Base-by-base conservation (phyloP, 1,140 invertebrate genomes). In the Luehdorfia chinensis region DNA sequence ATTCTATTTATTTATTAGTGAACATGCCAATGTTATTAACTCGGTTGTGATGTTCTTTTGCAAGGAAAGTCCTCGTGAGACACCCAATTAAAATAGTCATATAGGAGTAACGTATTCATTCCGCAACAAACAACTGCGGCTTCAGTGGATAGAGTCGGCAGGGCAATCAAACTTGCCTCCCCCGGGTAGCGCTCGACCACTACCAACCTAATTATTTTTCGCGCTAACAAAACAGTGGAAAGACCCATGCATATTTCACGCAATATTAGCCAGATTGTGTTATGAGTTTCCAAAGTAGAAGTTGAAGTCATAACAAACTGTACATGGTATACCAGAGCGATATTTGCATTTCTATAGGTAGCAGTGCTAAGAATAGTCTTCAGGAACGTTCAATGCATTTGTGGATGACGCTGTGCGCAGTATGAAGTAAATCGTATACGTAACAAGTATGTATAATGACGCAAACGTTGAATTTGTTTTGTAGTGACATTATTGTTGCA, bases 201-300 rank as follows among this genome's bases (percentile, higher is more conserved):
- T 69, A 73, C 61, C 66, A 57, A 75, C 69, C 68, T 79, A 85
- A 84, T 85, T 66, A 83, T 85, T 85, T 85, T 85, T 85, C 75
- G 66, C 60, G 48, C 59, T 51, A 63, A 74, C 70, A 74, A 74
- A 76, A 83, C 64, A 73, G 64, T 60, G 55, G 51, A 72, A 72
- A 74, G 63, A 73, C 72, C 61, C 63, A 77, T 79, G 78, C 75
- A 83, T 83, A 83, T 80, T 81, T 80, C 64, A 73, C 62, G 58
- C 55, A 65, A 66, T 77, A 75, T 77, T 79, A 74, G 60, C 61
- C 65, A 59, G 61, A 59, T 49, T 63, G 61, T 55, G 60, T 70
- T 74, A 81, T 71, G 72, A 73, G 63, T 68, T 73, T 61, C 54
- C 50, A 65, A 68, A 45, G 58, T 53, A 52, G 67, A 73, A 77